phyloP scores from a whole-genome alignment of 2,888 invertebrate species.

The Tenthredo distinguenda region DNA sequence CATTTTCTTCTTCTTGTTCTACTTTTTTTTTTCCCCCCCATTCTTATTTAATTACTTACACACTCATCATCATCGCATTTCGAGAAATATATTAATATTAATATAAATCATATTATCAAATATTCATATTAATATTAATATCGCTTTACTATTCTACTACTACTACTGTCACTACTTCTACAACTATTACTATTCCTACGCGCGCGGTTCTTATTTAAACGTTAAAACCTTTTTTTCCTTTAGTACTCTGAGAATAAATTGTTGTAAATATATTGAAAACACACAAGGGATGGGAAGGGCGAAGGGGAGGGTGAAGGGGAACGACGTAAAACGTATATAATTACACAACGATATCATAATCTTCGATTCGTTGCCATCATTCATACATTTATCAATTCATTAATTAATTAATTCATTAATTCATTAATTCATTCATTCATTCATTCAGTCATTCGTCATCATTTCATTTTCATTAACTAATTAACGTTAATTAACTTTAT shows the following conservation, averaged over 20 bases:
- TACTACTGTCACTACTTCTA: background rate
- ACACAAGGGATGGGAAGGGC: background rate
- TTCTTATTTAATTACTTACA: conserved; percentile 40
- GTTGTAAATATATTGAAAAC: conserved; percentile 19
- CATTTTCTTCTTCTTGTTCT: background rate
- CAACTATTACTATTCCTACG: background rate
- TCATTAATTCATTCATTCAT: background rate
- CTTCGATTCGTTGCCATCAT: background rate
- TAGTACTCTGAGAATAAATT: conserved; percentile 16
- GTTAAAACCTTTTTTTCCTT: background rate
- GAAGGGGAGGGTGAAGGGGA: background rate
- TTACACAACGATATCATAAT: background rate
- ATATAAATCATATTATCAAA: conserved; percentile 44
- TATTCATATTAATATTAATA: conserved; percentile 21
- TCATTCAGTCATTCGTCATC: background rate
- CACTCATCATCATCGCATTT: background rate
- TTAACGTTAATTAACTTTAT: conserved; percentile 6
- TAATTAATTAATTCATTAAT: background rate
- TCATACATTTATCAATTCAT: background rate
- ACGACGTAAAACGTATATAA: background rate
- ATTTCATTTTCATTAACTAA: background rate
- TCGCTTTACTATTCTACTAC: background rate
- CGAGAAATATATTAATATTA: conserved; percentile 20
- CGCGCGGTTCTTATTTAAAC: background rate
- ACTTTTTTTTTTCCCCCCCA: conserved; percentile 54